Base-by-base conservation (phyloP, 2,797 vertebrate genomes). In the Chrysocyon brachyurus region DNA sequence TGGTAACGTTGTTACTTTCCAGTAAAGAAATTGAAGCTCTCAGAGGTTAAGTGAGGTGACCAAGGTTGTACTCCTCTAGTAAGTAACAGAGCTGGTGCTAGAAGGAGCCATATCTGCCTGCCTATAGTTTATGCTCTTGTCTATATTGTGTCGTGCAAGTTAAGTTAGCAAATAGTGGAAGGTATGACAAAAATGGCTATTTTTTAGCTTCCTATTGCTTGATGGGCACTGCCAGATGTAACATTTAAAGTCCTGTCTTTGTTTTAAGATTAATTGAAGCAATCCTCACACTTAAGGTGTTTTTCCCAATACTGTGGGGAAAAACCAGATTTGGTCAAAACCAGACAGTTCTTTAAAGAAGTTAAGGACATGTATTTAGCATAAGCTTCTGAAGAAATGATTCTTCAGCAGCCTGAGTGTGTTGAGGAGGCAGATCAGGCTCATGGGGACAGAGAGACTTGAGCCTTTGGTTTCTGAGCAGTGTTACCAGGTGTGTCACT, bases 261-360 rank as follows among this genome's bases (percentile, higher is more conserved):
- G 87, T 54, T 93, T 96, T 33, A 75, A 49, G 63, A 26, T 77
- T 56, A 52, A 59, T 93, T 16, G 36, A 84, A 82, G 40, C 61
- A 64, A 1, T 64, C 12, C 26, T 94, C 12, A 21, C 89, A 52
- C 33, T 28, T 72, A 26, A 77, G 1, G 15, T 93, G 36, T 68
- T 77, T 90, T 92, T 17, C 14, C 8, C 10, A 19, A 0, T 49
- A 24, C 12, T 31, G 0, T 56, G 11, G 63, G 24, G 10, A 1
- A 14, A 72, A 77, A 93, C 54, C 12, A 90, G 21, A 36, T 64
- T 70, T 82, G 84, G 36, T 64, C 73, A 94, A 78, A 96, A 87
- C 17, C 22, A 61, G 59, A 5, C 21, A 57, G n/a, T 83, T 94
- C 22, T 52, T 36, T 28, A 81, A 92, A 93, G 22, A 90, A 91